Evolutionary conservation across 2,888 invertebrate species (phyloP), one percentile per base, ranked within the genome.

Genomic region (Ennomos fuscantarius): DNA sequence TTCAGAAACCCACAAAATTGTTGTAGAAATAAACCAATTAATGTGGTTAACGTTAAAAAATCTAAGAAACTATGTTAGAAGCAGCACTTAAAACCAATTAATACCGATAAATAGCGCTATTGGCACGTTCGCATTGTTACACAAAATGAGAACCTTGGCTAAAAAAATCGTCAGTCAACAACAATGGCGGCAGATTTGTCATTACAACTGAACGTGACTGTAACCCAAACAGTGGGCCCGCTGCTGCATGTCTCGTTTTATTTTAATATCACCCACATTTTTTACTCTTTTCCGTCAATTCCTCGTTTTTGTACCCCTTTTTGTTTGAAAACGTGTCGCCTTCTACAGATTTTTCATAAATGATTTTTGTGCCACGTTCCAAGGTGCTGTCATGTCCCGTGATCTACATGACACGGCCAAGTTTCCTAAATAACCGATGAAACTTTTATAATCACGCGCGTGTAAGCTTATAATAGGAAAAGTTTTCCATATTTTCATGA

Each of bases 141-240:
- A 82, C 77, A 76, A 84, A 85, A 84, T 78, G 79, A 72, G 43
- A 82, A 85, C 86, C 87, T 88, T 87, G 83, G 75, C 73, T 74
- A 76, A 74, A 86, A 87, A 89, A 89, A 87, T 41, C 50, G 72
- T 78, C 78, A 78, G 76, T 73, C 75, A 78, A 76, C 78, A 80
- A 76, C 87, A 90, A 89, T 84, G 82, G 83, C 77, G 75, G 82
- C 82, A 81, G 84, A 87, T 86, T 88, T 86, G 86, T 88, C 84
- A 89, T 89, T 87, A 88, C 81, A 69, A 72, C 60, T 62, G 79
- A 79, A 90, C 91, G 91, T 91, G 91, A 87, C 87, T 81, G 74
- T 73, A 82, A 72, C 78, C 81, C 82, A 85, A 85, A 84, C 86
- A 85, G 68, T 48, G 71, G 72, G 73, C 67, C 70, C 68, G 73